Evolutionary conservation across 1,140 invertebrate species (phyloP).

Genomic region (Tetraneura akinire): DNA sequence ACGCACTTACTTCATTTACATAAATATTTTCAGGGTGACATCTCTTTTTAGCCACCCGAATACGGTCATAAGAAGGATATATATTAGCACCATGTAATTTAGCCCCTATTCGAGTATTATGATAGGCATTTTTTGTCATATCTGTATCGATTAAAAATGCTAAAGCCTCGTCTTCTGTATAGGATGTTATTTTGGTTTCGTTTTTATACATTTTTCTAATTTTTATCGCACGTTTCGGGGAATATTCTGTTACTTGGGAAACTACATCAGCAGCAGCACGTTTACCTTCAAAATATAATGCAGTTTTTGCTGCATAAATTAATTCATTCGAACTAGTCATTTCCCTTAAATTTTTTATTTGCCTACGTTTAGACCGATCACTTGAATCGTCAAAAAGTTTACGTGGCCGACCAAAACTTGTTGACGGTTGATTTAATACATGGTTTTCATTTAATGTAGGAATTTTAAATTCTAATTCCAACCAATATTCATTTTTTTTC

Average conservation of each 20-base stretch:
- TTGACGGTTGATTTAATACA: not conserved
- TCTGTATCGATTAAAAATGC: constrained; percentile 13
- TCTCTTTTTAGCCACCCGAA: not conserved
- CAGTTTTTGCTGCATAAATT: constrained; percentile 9
- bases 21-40: constrained; percentile 6
- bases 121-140: constrained; percentile 6
- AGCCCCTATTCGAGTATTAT: not conserved
- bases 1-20: not conserved
- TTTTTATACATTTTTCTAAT: not conserved
- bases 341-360: not conserved
- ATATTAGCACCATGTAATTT: constrained; percentile 26
- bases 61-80: constrained; percentile 13
- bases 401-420: too few relatives aligned
- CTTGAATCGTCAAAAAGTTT: not conserved
- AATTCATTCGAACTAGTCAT: not conserved
- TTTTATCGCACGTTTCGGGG: not conserved
- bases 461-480: not conserved
- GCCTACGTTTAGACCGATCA: constrained; percentile 19
- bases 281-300: not conserved
- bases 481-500: not conserved
- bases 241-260: not conserved
- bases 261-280: not conserved
- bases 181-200: not conserved
- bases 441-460: not conserved
- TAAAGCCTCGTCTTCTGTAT: constrained; percentile 12